Evolutionary conservation across 2,797 vertebrate species (phyloP), one percentile per base, ranked within the genome.

Genomic region (Podargus strigoides): DNA sequence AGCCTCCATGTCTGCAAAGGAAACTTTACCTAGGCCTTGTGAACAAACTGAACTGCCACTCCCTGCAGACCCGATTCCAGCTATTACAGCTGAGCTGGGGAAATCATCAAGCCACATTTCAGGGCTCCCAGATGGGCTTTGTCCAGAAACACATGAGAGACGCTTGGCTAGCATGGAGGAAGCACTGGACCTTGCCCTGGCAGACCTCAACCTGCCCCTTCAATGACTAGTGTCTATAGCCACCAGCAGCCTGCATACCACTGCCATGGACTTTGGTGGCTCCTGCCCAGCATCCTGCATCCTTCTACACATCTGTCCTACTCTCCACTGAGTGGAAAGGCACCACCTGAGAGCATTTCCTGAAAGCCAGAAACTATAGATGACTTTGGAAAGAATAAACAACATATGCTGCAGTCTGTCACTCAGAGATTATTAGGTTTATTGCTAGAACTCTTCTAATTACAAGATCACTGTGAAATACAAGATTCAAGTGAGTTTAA

Each of bases 181-280:
- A 75, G 19, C 36, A 68, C 21, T 1, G 1, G 9, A 32, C 26
- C 28, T 56, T 49, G 10, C 30, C 17, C 15, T 0, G 1, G 26
- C 21, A 72, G 18, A 11, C 7, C 17, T 68, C 6, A 3, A 18
- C 17, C 26, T 82, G 4, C 37, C 34, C 10, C 21, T 59, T 74
- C 52, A 22, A 34, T 16, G 60, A 2, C 32, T 1, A 0, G 16
- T 34, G n/a, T 12, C 41, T 32, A 7, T 9, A 49, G 53, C 37
- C 27, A 37, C 23, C 27, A 66, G 50, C 59, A 69, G 12, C 55
- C 39, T 28, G 23, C 30, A 39, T 8, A 15, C 6, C 1, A 0
- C 37, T 72, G 39, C 12, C 24, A 42, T 24, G 28, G 26, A 17
- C 34, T 12, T 59, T 36, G 23, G 22, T 9, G 23, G 34, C 27